Evolutionary conservation across 2,888 invertebrate genomes (phyloP).

Genomic region (Chymomyza amoena): DNA sequence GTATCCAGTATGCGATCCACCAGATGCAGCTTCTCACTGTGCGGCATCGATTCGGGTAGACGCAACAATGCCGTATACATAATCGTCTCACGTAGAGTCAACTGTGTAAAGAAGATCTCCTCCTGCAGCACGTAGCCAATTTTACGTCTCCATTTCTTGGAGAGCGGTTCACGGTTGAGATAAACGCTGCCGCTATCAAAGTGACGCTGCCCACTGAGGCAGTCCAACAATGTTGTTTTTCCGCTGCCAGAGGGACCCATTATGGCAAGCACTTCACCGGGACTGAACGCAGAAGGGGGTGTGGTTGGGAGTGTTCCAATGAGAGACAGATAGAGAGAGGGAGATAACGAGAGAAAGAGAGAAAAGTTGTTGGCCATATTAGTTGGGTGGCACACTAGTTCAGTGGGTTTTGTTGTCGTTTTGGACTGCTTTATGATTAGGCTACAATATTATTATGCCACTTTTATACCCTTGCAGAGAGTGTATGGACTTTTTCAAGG

Average conservation of each 20-base stretch:
- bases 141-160: constrained; percentile 85
- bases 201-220: constrained; percentile 85
- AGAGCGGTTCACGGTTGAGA: constrained; percentile 83
- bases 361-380: constrained; percentile 21
- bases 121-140: constrained; percentile 91
- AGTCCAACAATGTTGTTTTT: constrained; percentile 88
- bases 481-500: not conserved
- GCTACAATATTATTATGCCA: constrained; percentile 27
- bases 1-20: constrained; percentile 88
- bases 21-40: constrained; percentile 86
- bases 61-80: constrained; percentile 82
- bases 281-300: constrained; percentile 77
- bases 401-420: constrained; percentile 37
- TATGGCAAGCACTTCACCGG: constrained; percentile 88
- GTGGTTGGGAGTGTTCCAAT: not conserved
- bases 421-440: constrained; percentile 9
- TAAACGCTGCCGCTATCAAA: constrained; percentile 84
- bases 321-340: not conserved
- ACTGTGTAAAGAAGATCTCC: constrained; percentile 89
- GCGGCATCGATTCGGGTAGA: constrained; percentile 86
- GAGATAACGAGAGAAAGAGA: not conserved
- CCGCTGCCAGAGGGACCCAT: constrained; percentile 91
- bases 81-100: constrained; percentile 88
- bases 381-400: constrained; percentile 39
- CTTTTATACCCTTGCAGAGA: constrained; percentile 3